Conservation (phyloP, 2,113 vertebrate species). For the Nibea albiflora region DNA sequence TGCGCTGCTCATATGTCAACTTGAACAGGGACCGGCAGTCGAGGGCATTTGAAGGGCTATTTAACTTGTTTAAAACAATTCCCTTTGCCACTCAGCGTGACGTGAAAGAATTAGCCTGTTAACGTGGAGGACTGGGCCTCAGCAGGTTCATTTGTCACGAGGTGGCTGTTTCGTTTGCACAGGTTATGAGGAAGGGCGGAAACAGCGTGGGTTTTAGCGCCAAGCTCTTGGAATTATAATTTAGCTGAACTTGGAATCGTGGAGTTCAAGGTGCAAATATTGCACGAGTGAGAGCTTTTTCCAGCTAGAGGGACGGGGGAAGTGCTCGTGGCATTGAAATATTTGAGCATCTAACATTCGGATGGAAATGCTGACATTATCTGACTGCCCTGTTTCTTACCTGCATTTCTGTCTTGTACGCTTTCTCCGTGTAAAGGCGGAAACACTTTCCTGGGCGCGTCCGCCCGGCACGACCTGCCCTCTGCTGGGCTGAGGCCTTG, state of each 20-base stretch:
- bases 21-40: constrained; percentile 46
- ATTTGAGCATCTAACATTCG: constrained; percentile 26
- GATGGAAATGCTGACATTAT: constrained; percentile 3
- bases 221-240: constrained; percentile 37
- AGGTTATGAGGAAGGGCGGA: constrained; percentile 45
- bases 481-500: constrained; percentile 96
- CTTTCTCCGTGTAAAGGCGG: constrained; percentile 96
- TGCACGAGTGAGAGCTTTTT: constrained; percentile 45
- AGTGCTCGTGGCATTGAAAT: constrained; percentile 32
- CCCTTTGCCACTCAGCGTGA: constrained; percentile 56
- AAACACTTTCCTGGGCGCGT: constrained; percentile 96
- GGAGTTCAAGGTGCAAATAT: constrained; percentile 46
- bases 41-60: constrained; percentile 69
- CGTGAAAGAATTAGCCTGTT: constrained; percentile 69
- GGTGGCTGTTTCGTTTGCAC: constrained; percentile 26
- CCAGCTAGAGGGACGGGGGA: constrained; percentile 35
- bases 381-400: constrained; percentile 69
- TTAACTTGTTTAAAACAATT: constrained; percentile 73
- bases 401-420: constrained; percentile 99
- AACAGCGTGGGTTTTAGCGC: constrained; percentile 28
- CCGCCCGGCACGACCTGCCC: constrained; percentile 94
- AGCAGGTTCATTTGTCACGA: constrained; percentile 68
- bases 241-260: constrained; percentile 44
- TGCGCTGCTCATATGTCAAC: constrained; percentile 62
- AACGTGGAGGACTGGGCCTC: constrained; percentile 54